Evolutionary conservation across 2,888 invertebrate genomes (phyloP).

Genomic region (Coenonympha glycerion): DNA sequence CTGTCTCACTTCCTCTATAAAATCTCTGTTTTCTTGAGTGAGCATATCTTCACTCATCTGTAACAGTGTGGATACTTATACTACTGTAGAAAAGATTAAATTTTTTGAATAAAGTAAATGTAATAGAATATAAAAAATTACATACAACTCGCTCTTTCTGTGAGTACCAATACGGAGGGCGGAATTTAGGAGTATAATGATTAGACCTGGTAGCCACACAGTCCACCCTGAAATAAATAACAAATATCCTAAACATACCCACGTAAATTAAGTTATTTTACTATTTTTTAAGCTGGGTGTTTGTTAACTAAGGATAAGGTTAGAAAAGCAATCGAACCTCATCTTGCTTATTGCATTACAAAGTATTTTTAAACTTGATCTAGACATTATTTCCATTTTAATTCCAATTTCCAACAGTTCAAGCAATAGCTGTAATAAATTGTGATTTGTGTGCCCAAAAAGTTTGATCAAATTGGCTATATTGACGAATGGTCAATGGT

Average conservation of each 20-base stretch:
- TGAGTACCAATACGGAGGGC: constrained; percentile 84
- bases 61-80: too few relatives aligned
- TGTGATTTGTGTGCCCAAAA: background rate
- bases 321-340: constrained; percentile 40
- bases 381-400: constrained; percentile 39
- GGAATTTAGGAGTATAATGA: constrained; percentile 70
- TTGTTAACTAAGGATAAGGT: background rate
- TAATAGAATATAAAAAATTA: constrained; percentile 25
- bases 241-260: too few relatives aligned
- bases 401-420: too few relatives aligned
- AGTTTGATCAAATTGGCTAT: background rate
- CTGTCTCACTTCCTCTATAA: constrained; percentile 85
- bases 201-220: constrained; percentile 40
- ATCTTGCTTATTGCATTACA: constrained; percentile 45
- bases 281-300: too few relatives aligned
- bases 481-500: too few relatives aligned
- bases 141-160: constrained; percentile 80
- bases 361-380: constrained; percentile 45
- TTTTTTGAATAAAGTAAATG: background rate
- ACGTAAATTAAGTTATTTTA: too few relatives aligned
- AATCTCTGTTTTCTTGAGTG: constrained; percentile 85
- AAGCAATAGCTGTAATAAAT: too few relatives aligned
- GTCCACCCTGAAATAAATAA: constrained; percentile 48
- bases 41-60: constrained; percentile 81
- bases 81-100: too few relatives aligned